These are phyloP conservation scores for Drosophila algonquin DNA, from an alignment of 2,888 invertebrate species.

Conservation along the genomic window DNA sequence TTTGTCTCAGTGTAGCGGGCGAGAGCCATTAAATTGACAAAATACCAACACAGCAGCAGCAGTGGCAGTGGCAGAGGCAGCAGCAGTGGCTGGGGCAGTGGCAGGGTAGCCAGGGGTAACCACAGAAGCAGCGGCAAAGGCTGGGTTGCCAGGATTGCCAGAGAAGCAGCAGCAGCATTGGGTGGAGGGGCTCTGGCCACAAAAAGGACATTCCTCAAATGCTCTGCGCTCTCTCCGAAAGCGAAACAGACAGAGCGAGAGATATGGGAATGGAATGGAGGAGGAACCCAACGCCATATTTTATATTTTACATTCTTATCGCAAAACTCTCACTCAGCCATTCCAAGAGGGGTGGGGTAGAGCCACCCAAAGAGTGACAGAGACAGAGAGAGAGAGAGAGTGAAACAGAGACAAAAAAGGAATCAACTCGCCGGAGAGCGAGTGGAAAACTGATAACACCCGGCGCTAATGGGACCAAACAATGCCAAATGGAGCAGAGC, in stretches of 20 bases:
- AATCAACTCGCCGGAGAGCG: conserved; percentile 72
- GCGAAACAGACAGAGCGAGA: conserved; percentile 36
- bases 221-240: conserved; percentile 31
- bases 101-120: neutral
- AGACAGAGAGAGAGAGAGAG: conserved; percentile 5
- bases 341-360: conserved; percentile 47
- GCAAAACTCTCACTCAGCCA: conserved; percentile 79
- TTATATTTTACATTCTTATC: conserved; percentile 84
- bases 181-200: conserved; percentile 42
- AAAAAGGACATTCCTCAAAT: conserved; percentile 84
- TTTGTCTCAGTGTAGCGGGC: conserved; percentile 61
- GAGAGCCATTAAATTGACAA: conserved; percentile 77
- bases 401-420: conserved; percentile 50
- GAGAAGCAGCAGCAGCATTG: neutral
- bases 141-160: neutral
- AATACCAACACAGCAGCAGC: conserved; percentile 69
- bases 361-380: conserved; percentile 11
- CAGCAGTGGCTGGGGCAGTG: conserved; percentile 2
- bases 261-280: conserved; percentile 25
- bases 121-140: conserved; percentile 4
- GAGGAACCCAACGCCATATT: conserved; percentile 75
- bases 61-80: conserved; percentile 25
- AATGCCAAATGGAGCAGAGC: conserved; percentile 72
- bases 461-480: conserved; percentile 83
- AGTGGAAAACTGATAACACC: conserved; percentile 78